Percentiles rank a stretch among this genome's conserved stretches.
Conservation (phyloP, 2,113 vertebrate species). For the Callionymus lyra region DNA sequence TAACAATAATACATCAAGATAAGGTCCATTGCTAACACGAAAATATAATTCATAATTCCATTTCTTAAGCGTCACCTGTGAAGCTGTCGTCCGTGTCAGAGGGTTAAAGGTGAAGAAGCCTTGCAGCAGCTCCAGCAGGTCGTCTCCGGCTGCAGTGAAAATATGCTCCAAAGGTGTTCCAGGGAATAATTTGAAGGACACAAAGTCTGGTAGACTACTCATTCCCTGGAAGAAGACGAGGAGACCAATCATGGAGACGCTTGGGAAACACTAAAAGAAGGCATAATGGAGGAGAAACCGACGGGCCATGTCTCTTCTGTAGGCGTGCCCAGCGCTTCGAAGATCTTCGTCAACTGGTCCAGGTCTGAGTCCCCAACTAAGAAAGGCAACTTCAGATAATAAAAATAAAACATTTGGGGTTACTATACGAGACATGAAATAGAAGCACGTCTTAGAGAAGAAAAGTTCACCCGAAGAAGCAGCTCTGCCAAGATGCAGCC, state of each 20-base stretch:
- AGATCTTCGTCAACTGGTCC: slow-evolving; percentile 92
- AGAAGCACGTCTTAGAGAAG: slow-evolving; percentile 6
- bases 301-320: slow-evolving; percentile 95
- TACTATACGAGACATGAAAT: neutral
- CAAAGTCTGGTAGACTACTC: slow-evolving; percentile 87
- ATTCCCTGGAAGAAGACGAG: slow-evolving; percentile 71
- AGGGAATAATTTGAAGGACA: slow-evolving; percentile 89
- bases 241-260: neutral
- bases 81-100: slow-evolving; percentile 76
- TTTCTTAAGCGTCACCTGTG: slow-evolving; percentile 70
- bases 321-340: slow-evolving; percentile 92
- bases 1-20: too few relatives aligned
- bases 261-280: slow-evolving; percentile 1
- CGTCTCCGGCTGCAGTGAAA: slow-evolving; percentile 92
- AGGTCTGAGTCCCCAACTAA: slow-evolving; percentile 94
- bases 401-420: slow-evolving; percentile 6
- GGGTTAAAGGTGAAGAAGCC: slow-evolving; percentile 90
- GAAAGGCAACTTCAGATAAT: slow-evolving; percentile 78
- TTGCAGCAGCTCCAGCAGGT: slow-evolving; percentile 82
- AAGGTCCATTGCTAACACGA: too few relatives aligned
- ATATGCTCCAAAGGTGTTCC: slow-evolving; percentile 90
- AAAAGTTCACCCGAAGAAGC: slow-evolving; percentile 76
- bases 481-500: slow-evolving; percentile 96
- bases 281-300: slow-evolving; percentile 30
- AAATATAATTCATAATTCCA: too few relatives aligned